Evolutionary conservation across 2,113 vertebrate species (phyloP), one percentile per base, ranked within the genome.

Genomic region (Sialia sialis): DNA sequence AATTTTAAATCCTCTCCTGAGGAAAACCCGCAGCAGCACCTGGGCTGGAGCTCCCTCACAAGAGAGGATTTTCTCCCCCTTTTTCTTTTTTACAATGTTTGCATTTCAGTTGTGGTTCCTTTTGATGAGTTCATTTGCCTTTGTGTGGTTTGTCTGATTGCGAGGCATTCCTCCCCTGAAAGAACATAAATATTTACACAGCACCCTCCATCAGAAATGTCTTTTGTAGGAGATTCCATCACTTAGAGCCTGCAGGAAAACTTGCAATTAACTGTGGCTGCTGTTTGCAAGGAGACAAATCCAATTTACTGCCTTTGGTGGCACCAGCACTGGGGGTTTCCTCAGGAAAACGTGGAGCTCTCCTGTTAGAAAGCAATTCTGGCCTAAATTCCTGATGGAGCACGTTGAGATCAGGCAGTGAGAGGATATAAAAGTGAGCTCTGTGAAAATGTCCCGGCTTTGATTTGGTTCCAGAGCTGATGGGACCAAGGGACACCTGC

Each of bases 141-240:
- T 96, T 94, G 94, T 96, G 83, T 78, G 85, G 67, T 67, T 77
- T 96, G 46, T 76, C 67, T 95, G 87, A 93, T 83, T 82, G 76
- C 81, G 55, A 92, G 72, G 87, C 95, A 92, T 93, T 81, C 75
- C 62, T 92, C 87, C 41, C 9, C 73, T 74, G 83, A 94, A 94
- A 90, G 62, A 90, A 70, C 74, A 75, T 91, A 95, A 97, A 97
- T 96, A 96, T 89, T 97, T 93, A 94, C 91, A 77, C n/a, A 38
- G 84, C 67, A 43, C 52, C 48, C 83, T 70, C 32, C 68, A 92
- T 88, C 82, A 93, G 84, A 84, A 94, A 46, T 34, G 90, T 76
- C 91, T 89, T 87, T 89, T 87, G 58, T 66, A 94, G 89, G 26
- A 67, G 68, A 93, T 93, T 92, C 96, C 91, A 93, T 62, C 79